Base-by-base conservation (phyloP, 2,888 invertebrate species). In the Cataglyphis altisquamis region DNA sequence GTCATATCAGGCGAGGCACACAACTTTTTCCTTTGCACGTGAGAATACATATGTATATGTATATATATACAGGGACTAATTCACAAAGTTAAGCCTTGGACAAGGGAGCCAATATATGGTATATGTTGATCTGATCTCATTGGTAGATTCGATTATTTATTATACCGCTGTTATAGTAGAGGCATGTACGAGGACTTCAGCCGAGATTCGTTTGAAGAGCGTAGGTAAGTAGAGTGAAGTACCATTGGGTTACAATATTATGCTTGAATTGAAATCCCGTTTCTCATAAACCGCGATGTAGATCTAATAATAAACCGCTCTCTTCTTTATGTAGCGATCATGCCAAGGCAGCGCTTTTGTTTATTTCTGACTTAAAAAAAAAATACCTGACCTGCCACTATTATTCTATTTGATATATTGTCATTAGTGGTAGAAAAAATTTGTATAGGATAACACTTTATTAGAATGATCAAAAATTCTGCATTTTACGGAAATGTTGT, bases 171-270 rank as follows among this genome's bases (percentile, higher is more conserved):
- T 95, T 94, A 90, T 94, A 94, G 94, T 93, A 95, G 94, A 96
- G 96, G 97, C 93, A 97, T 97, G 96, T 98, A 97, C 95, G 98
- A 98, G 95, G 98, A 98, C 95, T 98, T 98, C 95, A 98, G 98
- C 95, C 96, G 98, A 90, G 98, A 98, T 95, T 97, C 97, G 68
- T 98, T 98, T 95, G 98, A 98, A 95, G 98, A 98, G 93, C 97
- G 98, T 95, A 97, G 97, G 97, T 97, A 95, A 95, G 95, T 94
- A 92, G 92, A 80, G 78, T 80, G 75, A 91, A 86, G 87, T 87
- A 86, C 84, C 85, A 90, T 68, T 86, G 86, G 87, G 87, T 90
- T 84, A 88, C 87, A 87, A 55, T 89, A 91, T 86, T 90, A 91
- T 5, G 88, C 84, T 90, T 88, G 90, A 89, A 83, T 67, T 70